Percentiles rank a stretch among this genome's conserved stretches.
Evolutionary conservation across 1,140 invertebrate genomes (phyloP).

Genomic region (Reticulitermes speratus): DNA sequence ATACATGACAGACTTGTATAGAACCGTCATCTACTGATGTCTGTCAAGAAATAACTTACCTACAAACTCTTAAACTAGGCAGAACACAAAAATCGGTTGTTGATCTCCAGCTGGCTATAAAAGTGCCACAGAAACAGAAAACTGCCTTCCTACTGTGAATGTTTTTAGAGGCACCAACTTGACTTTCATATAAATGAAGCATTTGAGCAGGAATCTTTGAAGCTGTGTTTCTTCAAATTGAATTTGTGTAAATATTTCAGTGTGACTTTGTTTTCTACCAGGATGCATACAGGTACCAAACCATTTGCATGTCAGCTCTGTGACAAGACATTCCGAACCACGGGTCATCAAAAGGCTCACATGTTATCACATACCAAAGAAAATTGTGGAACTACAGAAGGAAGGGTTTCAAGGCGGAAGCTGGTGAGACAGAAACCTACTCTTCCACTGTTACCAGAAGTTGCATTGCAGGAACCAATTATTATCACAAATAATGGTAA

Average conservation of each 20-base stretch:
- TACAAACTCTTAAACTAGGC: too few species aligned
- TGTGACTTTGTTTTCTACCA: neutral
- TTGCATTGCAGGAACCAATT: constrained; percentile 59
- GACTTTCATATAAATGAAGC: too few species aligned
- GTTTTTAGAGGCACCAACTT: too few species aligned
- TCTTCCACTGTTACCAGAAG: constrained; percentile 47
- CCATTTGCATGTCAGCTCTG: constrained; percentile 76
- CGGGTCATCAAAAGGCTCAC: constrained; percentile 67
- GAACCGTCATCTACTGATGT: too few species aligned
- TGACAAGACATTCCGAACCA: constrained; percentile 60
- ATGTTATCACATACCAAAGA: constrained; percentile 54
- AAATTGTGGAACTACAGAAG: neutral
- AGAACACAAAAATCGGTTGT: too few species aligned
- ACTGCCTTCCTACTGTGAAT: too few species aligned
- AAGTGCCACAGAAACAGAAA: too few species aligned
- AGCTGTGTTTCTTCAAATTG: neutral
- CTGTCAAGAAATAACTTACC: too few species aligned
- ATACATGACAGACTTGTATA: too few species aligned
- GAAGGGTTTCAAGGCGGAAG: neutral
- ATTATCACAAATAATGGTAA: constrained; percentile 56
- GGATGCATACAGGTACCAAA: constrained; percentile 62
- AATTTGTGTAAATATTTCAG: neutral
- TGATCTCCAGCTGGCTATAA: too few species aligned
- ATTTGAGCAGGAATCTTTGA: too few species aligned
- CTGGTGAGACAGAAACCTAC: constrained; percentile 40